Percentiles rank a stretch among this genome's conserved stretches.
These are phyloP conservation scores for Atlantisia rogersi DNA, from an alignment of 2,113 vertebrate species.

Conservation along the genomic window DNA sequence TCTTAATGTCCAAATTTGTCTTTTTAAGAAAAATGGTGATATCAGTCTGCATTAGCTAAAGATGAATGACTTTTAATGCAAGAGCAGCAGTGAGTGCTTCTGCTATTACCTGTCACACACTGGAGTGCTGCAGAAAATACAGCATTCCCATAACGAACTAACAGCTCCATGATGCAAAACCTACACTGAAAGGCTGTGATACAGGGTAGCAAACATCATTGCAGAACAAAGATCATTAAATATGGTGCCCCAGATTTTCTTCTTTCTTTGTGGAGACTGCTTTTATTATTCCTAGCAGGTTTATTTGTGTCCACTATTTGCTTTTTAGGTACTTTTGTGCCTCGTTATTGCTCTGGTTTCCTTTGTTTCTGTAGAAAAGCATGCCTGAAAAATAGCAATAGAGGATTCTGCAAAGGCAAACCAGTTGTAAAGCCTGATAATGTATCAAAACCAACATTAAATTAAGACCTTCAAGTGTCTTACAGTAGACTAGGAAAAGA, in stretches of 20 bases:
- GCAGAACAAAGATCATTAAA: constrained; percentile 21
- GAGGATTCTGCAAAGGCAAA: background rate
- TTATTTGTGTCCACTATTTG: constrained; percentile 26
- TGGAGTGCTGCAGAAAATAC: constrained; percentile 23
- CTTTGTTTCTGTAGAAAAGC: constrained; percentile 6
- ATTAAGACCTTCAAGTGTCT: constrained; percentile 9
- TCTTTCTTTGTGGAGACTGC: background rate
- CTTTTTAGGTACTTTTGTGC: constrained; percentile 9
- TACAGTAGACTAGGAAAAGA: background rate
- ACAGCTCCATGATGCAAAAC: background rate
- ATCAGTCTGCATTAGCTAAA: background rate
- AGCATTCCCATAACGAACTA: constrained; percentile 27
- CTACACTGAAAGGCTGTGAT: background rate
- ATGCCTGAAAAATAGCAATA: background rate
- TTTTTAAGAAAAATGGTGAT: constrained; percentile 22
- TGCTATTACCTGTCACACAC: background rate
- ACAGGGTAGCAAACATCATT: background rate
- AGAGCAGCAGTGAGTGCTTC: background rate
- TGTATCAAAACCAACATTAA: background rate
- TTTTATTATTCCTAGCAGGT: constrained; percentile 39
- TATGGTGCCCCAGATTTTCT: background rate
- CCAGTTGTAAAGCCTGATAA: background rate
- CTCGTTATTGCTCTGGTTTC: constrained; percentile 22
- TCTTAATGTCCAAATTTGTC: background rate
- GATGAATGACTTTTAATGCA: background rate